Percentiles rank a stretch among this genome's conserved stretches.
These are phyloP conservation scores for Halcyon badia DNA, from an alignment of 2,797 vertebrate genomes.

Conservation along the genomic window DNA sequence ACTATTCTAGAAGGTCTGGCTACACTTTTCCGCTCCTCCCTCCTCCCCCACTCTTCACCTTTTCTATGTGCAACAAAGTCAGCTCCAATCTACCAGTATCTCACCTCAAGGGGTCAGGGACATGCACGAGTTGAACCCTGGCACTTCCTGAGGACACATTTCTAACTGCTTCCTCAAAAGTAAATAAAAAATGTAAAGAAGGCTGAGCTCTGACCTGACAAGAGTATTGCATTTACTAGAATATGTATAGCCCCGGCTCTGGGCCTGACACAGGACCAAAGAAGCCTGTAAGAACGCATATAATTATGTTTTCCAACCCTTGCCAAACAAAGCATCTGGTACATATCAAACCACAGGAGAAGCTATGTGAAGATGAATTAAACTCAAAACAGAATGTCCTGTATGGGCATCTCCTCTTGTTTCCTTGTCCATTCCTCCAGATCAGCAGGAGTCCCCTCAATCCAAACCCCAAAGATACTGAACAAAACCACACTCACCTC, in stretches of 20 bases:
- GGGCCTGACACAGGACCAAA: not conserved
- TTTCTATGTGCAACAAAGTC: not conserved
- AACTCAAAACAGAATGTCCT: not conserved
- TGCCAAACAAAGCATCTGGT: not conserved
- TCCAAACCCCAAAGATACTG: not conserved
- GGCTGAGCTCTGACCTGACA: not conserved
- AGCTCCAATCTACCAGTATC: constrained; percentile 14
- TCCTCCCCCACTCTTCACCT: not conserved
- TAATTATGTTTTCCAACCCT: not conserved
- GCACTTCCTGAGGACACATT: not conserved
- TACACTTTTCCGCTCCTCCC: not conserved
- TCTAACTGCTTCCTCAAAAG: constrained; percentile 13
- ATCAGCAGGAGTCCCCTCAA: not conserved
- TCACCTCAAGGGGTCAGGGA: not conserved
- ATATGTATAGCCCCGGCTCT: not conserved
- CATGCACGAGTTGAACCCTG: not conserved
- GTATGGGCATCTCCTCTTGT: not conserved
- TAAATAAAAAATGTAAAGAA: not conserved
- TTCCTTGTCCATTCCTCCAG: not conserved
- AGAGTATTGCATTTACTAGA: not conserved
- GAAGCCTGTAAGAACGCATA: not conserved
- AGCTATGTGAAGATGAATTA: not conserved
- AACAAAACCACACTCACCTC: not conserved
- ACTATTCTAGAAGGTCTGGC: not conserved
- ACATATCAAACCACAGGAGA: not conserved